Evolutionary conservation across 2,797 vertebrate species (phyloP).

Genomic region (Florisuga fusca): DNA sequence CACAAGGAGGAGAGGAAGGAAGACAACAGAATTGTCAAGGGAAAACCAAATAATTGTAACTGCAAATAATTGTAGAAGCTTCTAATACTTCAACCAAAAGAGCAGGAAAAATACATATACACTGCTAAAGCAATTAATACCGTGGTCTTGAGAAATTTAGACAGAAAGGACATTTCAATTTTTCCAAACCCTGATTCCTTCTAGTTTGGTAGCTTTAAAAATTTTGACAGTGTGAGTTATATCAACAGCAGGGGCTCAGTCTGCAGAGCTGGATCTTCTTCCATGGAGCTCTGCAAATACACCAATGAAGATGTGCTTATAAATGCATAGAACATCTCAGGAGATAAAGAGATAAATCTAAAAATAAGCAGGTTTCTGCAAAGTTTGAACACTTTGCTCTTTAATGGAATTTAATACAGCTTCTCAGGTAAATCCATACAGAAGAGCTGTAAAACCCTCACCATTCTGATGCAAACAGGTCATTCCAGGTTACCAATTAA

Average conservation of each 20-base stretch:
- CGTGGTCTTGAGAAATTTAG: neutral
- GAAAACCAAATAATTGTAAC: neutral
- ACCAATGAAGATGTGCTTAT: neutral
- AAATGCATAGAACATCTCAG: neutral
- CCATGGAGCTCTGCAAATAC: neutral
- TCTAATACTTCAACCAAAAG: neutral
- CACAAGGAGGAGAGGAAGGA: neutral
- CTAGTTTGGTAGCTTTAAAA: neutral
- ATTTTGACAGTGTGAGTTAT: neutral
- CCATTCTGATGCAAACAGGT: neutral
- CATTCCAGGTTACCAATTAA: slow-evolving; percentile 16
- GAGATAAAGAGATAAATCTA: neutral
- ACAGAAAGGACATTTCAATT: neutral
- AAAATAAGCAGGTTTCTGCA: neutral
- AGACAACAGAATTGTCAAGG: neutral
- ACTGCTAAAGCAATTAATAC: neutral
- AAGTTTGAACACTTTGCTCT: neutral
- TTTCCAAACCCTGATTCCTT: neutral
- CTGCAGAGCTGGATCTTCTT: neutral
- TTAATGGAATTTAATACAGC: neutral
- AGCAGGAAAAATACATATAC: neutral
- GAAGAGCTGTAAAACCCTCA: neutral
- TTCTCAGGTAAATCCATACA: neutral
- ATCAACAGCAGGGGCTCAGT: neutral
- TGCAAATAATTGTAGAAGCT: neutral